Evolutionary conservation across 2,113 vertebrate genomes (phyloP), one percentile per base, ranked within the genome.

Genomic region (Amia ocellicauda): DNA sequence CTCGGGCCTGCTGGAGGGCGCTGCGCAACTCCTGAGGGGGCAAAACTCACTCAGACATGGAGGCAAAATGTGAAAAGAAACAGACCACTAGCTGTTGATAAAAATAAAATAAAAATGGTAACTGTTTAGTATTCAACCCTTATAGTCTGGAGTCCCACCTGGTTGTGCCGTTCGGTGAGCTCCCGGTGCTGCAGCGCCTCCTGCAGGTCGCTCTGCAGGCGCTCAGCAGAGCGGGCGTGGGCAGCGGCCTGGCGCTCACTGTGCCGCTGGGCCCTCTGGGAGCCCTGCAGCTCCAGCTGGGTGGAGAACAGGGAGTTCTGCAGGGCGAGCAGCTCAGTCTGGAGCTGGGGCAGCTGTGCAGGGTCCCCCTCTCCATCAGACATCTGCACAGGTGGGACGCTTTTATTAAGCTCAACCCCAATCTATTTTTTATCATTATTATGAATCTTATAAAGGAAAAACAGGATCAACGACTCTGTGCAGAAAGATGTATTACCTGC

Each of bases 201-300:
- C 7, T 76, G 83, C 17, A 93, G 76, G 0, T 84, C 75, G 0
- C 72, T 69, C 67, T 93, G 91, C 2, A 91, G 81, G 28, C 91
- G 85, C 20, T 88, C 86, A 59, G 85, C 51, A 45, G 80, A 66
- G 3, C 77, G 78, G 51, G 45, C 81, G 69, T 88, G 85, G 67
- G 96, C 89, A 1, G 81, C 73, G 69, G 92, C 78, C 0, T 84
- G 83, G 42, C 87, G 80, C n/a, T 86, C 86, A 13, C 82, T 89
- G 69, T 91, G 91, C 1, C 54, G 63, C 29, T 92, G 81, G 9
- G 63, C 62, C 66, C 90, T 84, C 72, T 92, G 87, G 36, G 84
- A 69, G 0, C 85, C 89, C 83, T 91, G 91, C 27, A 94, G 82
- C 78, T 98, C 91, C 70, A 96, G 80, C 82, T 94, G 93, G 58